Evolutionary conservation across 2,888 invertebrate species (phyloP).

Genomic region (Archips crataeganus): DNA sequence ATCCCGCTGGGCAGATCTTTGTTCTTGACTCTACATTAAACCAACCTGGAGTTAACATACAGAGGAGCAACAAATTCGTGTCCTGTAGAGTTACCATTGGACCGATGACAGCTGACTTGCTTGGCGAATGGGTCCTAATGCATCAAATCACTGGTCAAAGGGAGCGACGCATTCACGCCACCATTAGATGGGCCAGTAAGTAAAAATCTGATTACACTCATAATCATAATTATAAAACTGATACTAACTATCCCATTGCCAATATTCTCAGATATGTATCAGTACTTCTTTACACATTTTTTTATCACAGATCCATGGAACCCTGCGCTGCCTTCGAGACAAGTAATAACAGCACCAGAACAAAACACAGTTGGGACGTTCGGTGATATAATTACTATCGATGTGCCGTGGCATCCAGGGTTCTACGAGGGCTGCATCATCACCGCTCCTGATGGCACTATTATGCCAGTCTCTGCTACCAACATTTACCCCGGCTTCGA

Average conservation of each 20-base stretch:
- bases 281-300: background rate
- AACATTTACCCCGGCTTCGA: conserved; percentile 29
- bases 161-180: conserved; percentile 21
- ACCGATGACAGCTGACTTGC: conserved; percentile 29
- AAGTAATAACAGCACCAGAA: conserved; percentile 35
- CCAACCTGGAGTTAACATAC: conserved; percentile 23
- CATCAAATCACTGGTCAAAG: conserved; percentile 35
- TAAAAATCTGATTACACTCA: background rate
- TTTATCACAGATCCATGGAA: conserved; percentile 31
- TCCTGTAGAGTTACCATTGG: conserved; percentile 34
- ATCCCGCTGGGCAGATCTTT: conserved; percentile 29
- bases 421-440: conserved; percentile 27
- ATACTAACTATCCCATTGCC: no score
- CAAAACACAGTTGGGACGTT: conserved; percentile 31
- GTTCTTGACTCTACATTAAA: conserved; percentile 24
- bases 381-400: conserved; percentile 21
- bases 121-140: conserved; percentile 37
- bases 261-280: no score
- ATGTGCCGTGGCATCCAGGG: conserved; percentile 20
- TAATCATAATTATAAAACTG: background rate
- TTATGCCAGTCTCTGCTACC: conserved; percentile 30
- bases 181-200: conserved; percentile 38
- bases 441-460: conserved; percentile 40
- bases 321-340: conserved; percentile 19
- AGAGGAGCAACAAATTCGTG: conserved; percentile 27